phyloP scores from a whole-genome alignment of 1,140 invertebrate genomes.

The Megathymus violae region DNA sequence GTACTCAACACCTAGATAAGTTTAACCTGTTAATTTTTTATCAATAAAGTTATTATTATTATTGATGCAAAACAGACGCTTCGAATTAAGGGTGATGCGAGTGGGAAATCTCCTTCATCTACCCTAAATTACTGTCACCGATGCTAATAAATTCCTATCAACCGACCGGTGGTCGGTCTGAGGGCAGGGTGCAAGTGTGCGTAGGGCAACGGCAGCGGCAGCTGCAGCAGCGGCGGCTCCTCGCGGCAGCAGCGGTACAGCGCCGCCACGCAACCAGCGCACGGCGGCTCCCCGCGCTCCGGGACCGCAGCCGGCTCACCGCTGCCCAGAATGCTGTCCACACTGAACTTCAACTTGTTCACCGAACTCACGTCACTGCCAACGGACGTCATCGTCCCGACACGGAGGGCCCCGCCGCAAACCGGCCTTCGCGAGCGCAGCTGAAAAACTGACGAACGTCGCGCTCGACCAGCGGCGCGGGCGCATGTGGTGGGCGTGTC shows the following conservation, averaged over 20 bases:
- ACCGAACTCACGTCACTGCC: constrained; percentile 62
- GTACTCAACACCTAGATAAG: too few relatives aligned
- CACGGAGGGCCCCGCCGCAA: too few relatives aligned
- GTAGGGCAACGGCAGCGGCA: constrained; percentile 67
- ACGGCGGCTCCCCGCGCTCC: constrained; percentile 71
- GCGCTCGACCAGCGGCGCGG: too few relatives aligned
- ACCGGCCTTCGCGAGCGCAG: constrained; percentile 49
- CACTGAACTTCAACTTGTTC: constrained; percentile 76
- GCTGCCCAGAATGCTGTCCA: constrained; percentile 76
- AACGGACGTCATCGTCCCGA: constrained; percentile 75
- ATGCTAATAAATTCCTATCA: constrained; percentile 8
- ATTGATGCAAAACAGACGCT: constrained; percentile 29
- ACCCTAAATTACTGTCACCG: too few relatives aligned
- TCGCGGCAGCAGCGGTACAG: constrained; percentile 75
- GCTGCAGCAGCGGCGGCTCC: constrained; percentile 65
- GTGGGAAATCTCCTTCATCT: too few relatives aligned
- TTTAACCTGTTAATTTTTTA: too few relatives aligned
- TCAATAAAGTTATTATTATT: too few relatives aligned
- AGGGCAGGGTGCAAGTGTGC: constrained; percentile 74
- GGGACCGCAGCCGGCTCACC: constrained; percentile 50
- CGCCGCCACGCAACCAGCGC: constrained; percentile 72
- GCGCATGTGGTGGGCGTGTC: too few relatives aligned
- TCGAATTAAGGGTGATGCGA: too few relatives aligned
- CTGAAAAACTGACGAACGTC: constrained; percentile 76
- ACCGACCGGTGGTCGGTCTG: constrained; percentile 68